These are phyloP conservation scores for Drosophila tsacasi DNA, from an alignment of 1,140 invertebrate genomes.

Conservation along the genomic window DNA sequence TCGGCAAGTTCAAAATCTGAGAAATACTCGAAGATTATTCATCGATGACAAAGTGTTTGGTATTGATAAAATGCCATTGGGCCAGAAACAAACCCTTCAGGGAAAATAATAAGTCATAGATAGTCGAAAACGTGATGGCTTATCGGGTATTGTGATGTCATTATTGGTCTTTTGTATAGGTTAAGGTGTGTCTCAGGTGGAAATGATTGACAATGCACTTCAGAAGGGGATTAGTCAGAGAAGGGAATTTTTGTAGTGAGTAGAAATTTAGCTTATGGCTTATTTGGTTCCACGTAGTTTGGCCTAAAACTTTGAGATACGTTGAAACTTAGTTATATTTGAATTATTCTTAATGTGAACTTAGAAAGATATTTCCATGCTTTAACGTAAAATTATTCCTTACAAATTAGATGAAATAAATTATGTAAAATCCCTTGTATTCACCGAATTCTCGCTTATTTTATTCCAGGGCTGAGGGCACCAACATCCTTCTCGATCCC, in stretches of 20 bases:
- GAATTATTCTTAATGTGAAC: no score
- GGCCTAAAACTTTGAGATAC: no score
- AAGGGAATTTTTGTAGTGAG: background rate
- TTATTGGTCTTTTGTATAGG: background rate
- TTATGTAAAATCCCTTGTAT: no score
- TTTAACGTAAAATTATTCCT: no score
- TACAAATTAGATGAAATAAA: no score
- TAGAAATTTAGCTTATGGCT: background rate
- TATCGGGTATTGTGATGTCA: constrained; percentile 26
- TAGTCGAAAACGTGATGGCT: constrained; percentile 19
- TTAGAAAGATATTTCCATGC: no score
- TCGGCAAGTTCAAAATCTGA: constrained; percentile 42
- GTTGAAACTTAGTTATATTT: no score
- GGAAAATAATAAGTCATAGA: constrained; percentile 34
- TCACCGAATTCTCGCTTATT: background rate
- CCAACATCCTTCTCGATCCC: constrained; percentile 94
- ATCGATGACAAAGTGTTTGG: constrained; percentile 48
- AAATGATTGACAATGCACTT: background rate
- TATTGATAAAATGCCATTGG: constrained; percentile 16
- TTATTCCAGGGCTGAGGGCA: constrained; percentile 89
- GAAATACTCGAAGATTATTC: constrained; percentile 33
- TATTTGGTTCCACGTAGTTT: background rate
- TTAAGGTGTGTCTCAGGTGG: constrained; percentile 20
- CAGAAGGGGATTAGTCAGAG: constrained; percentile 11
- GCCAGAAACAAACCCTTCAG: constrained; percentile 38